Base-by-base conservation (phyloP, 2,113 vertebrate species). In the Microtus richardsoni region DNA sequence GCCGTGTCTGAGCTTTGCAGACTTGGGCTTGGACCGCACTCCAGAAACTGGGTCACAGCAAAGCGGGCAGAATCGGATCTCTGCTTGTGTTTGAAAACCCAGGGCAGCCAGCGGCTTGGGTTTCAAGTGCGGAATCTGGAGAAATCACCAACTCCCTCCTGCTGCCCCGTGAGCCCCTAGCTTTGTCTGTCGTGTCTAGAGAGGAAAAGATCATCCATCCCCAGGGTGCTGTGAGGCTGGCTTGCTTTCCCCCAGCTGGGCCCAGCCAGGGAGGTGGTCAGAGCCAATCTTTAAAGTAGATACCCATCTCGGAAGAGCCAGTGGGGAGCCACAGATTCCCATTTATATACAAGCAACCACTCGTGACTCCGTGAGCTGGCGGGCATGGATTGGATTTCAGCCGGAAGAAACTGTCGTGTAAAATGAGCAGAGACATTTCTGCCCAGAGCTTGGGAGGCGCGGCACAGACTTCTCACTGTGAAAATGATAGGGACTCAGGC, bases 51-150 rank as follows among this genome's bases (percentile, higher is more conserved):
- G 95, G 96, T 94, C 97, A 87, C 3, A 12, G 60, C 77, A 19
- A 36, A 80, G 89, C 91, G 17, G 90, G 86, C 39, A 0, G 95
- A 88, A 91, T 80, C 64, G 60, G 80, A 95, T 41, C 28, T n/a
- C 91, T 84, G 85, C 47, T 2, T 16, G 77, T 79, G 80, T 96
- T 92, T 92, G 94, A 71, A 94, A 85, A 44, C 88, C 0, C 24
- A 68, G 52, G 88, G 66, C 74, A 30, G n/a, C 58, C 88, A 70
- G 13, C 19, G 58, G 75, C 94, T 97, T 66, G 64, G 80, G 71
- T 97, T 95, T 95, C 94, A 75, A 16, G 75, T n/a, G 33, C 74
- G 88, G 82, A 94, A 39, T 94, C 80, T 70, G 58, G 73, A 41
- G 36, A 85, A 70, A 80, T 85, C 1, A 30, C 44, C 60, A 19